Base-by-base conservation (phyloP, 2,797 vertebrate species). In the Halcyon leucocephala region DNA sequence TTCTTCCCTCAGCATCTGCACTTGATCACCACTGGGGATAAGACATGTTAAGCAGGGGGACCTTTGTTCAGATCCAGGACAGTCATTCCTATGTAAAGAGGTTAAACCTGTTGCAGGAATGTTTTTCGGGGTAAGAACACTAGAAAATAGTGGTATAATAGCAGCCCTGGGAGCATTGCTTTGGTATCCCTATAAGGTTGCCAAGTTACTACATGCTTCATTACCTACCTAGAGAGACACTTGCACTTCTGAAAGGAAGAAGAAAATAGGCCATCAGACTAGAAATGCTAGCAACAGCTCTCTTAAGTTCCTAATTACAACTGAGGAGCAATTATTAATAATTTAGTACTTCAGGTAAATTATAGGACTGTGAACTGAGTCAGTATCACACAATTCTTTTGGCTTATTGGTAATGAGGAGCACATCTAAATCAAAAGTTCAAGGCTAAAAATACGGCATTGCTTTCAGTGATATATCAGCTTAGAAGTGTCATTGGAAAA, bases 271-370 rank as follows among this genome's bases (percentile, higher is more conserved):
- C 12, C 57, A 89, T 87, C 17, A 67, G 37, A 21, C 37, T 51
- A 48, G 31, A 85, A 71, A 74, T 60, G 15, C 8, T 65, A 85
- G 80, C 29, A 82, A 55, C 15, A 65, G 19, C 21, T 78, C 54
- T 94, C 42, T 49, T 67, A 74, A 67, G 0, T 71, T 85, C 24
- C 48, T 93, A 77, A 82, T 76, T 87, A 81, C 54, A 85, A 28
- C 1, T 69, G 52, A 91, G 65, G 12, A 92, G 21, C 28, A 81
- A 88, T 80, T 85, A 65, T 61, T 82, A 80, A 58, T 87, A 87
- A 82, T 83, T 78, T 88, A 54, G 28, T 83, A 67, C 76, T 95
- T 83, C 71, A 86, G 25, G 42, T 86, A 91, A 86, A 88, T 95
- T 81, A 49, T 9, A 87, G 19, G 26, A 88, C n/a, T 87, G 8